phyloP scores from a whole-genome alignment of 2,113 vertebrate species.

The Egretta garzetta region DNA sequence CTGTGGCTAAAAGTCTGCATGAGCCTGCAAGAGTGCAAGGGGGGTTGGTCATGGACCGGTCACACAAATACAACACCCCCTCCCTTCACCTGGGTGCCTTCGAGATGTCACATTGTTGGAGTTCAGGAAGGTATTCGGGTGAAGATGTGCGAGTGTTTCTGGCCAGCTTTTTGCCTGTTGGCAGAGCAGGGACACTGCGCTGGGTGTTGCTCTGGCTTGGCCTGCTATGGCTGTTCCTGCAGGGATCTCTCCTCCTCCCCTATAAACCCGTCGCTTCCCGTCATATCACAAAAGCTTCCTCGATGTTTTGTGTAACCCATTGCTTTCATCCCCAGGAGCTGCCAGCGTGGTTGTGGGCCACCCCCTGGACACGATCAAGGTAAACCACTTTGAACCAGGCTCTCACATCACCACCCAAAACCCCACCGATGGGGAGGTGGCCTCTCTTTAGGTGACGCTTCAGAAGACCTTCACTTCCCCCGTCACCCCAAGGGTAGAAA shows the following conservation, averaged over 20 bases:
- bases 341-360: conserved; percentile 79
- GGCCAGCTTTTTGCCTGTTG: neutral
- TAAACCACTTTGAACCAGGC: conserved; percentile 13
- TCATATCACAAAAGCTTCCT: neutral
- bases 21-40: neutral
- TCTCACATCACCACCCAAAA: neutral
- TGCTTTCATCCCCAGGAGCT: conserved; percentile 69
- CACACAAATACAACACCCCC: neutral
- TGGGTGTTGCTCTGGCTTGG: neutral
- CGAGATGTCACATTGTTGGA: neutral
- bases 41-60: neutral
- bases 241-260: neutral
- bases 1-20: neutral
- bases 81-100: neutral
- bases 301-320: neutral
- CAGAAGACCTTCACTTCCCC: neutral
- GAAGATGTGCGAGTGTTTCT: neutral
- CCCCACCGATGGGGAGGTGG: neutral
- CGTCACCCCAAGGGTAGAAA: neutral
- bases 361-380: conserved; percentile 84
- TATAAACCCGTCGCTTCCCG: neutral
- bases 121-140: neutral
- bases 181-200: neutral
- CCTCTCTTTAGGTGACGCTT: neutral
- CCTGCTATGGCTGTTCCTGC: neutral